Evolutionary conservation across 2,797 vertebrate genomes (phyloP), one percentile per base, ranked within the genome.

Genomic region (Gadopsis marmoratus): DNA sequence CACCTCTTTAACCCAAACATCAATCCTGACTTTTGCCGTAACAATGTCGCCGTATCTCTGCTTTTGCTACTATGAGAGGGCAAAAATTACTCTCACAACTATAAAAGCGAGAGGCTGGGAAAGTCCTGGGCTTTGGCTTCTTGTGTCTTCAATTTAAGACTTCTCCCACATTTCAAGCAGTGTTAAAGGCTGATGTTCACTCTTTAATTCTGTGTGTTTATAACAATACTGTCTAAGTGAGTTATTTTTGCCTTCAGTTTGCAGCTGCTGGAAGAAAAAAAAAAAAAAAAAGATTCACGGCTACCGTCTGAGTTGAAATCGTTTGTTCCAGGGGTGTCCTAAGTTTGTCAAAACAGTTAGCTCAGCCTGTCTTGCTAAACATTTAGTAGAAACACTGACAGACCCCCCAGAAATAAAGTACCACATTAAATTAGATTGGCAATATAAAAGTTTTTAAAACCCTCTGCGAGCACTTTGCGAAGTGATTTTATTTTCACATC

Each of bases 81-180:
- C 17, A 39, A 21, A 13, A 39, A 58, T n/a, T 29, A 41, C 14
- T 21, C n/a, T 23, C 13, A 23, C 4, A 0, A 39, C 53, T 5
- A 14, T 11, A 37, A 53, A 56, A 61, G 35, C 76, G 80, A 90
- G 85, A 79, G 71, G 83, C 73, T 81, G 78, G 37, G 75, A 82
- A 86, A 86, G 74, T 82, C 64, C 69, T 79, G 39, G 51, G 71
- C 73, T 84, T 79, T 76, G 78, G 70, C 67, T 86, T 69, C 31
- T 33, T 81, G 21, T 58, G 66, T 79, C 83, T 90, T 86, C 55
- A 79, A 45, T 70, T 74, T 33, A 56, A 66, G 60, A 59, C 53
- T 70, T 75, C 53, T 45, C 41, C 79, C 60, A 50, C 63, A 79
- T 78, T 83, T 51, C 74, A 85, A 83, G 68, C 60, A 51, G 47